phyloP scores from a whole-genome alignment of 2,113 vertebrate genomes.

The Chaetorhynchus papuensis region DNA sequence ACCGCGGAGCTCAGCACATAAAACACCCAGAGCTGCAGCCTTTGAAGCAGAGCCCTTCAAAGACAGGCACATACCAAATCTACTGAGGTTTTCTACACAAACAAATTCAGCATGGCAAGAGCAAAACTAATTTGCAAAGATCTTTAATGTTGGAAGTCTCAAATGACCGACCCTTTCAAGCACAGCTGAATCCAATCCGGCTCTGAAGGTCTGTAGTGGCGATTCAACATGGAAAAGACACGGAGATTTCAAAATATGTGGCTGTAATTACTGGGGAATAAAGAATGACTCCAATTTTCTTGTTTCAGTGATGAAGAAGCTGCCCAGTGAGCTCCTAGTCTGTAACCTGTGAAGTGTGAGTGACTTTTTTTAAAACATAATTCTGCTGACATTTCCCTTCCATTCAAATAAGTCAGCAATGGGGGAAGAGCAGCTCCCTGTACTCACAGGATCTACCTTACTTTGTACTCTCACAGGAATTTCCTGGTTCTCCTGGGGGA shows the following conservation, averaged over 20 bases:
- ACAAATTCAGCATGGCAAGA: conserved; percentile 29
- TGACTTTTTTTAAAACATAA: background rate
- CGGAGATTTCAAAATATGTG: background rate
- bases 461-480: background rate
- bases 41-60: conserved; percentile 26
- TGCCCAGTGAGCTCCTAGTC: background rate
- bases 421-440: background rate
- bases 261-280: background rate
- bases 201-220: background rate
- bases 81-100: conserved; percentile 8
- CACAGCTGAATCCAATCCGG: background rate
- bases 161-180: background rate
- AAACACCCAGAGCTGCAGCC: background rate
- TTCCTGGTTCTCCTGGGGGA: background rate
- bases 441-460: background rate
- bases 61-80: conserved; percentile 1
- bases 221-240: background rate
- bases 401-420: conserved; percentile 1
- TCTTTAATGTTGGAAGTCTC: background rate
- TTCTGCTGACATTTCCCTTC: conserved; percentile 44
- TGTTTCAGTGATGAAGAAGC: background rate
- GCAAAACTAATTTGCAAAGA: conserved; percentile 30
- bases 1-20: background rate
- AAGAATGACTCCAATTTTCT: background rate
- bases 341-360: background rate